Evolutionary conservation across 2,113 vertebrate genomes (phyloP), one percentile per base, ranked within the genome.

Genomic region (Cricetomys ansorgei): DNA sequence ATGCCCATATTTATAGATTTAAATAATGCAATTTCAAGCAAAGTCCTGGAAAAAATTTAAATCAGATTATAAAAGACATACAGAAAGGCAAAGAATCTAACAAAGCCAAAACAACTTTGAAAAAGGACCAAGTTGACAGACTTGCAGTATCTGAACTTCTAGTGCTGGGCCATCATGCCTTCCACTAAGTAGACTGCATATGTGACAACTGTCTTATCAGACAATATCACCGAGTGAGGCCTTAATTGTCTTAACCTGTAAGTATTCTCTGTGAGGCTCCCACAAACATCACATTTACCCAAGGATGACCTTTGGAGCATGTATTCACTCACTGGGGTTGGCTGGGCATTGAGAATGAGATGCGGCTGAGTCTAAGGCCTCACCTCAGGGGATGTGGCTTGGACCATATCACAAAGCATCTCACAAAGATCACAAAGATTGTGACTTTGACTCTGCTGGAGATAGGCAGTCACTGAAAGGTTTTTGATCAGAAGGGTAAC

Each of bases 91-190:
- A 81, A 88, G 40, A 5, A 55, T 92, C 37, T 67, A 72, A 23
- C 92, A 92, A 94, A 55, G 8, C 29, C 34, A 79, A 89, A 79
- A 92, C 21, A 88, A 62, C 76, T 34, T 90, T 62, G 45, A 64
- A 86, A 79, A 91, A 86, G 25, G 77, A 92, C 50, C 77, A 94
- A 89, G 9, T 73, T 92, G 16, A 55, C 86, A 45, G 67, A 89
- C 3, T 83, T 89, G 64, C 8, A 50, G 16, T 73, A 79, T 73
- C n/a, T 85, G 23, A 50, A 43, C 37, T 80, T 3, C 4, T 21
- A n/a, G 10, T 45, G 12, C 19, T 19, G 15, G 7, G 81, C 17
- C 0, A 5, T 25, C 50, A 45, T 16, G 43, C 23, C n/a, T 29
- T 16, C n/a, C 21, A 7, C 8, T 19, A 69, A 3, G 57, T 65